These are phyloP conservation scores for Microctonus brassicae DNA, from an alignment of 2,888 invertebrate species.

Conservation along the genomic window DNA sequence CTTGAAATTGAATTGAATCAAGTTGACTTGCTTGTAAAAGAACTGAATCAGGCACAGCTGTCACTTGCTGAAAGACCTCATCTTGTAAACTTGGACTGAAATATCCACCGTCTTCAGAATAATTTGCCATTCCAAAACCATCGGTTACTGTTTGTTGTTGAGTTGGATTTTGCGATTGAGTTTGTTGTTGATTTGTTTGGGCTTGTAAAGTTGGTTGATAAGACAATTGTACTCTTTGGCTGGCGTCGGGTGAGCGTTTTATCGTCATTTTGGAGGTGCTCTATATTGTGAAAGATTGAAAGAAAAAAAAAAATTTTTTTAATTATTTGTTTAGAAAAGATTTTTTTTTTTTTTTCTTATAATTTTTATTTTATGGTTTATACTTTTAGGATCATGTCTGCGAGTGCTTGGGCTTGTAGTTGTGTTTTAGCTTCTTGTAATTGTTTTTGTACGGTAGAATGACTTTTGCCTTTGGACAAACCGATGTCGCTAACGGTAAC, in stretches of 20 bases:
- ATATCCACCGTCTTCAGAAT: constrained; percentile 68
- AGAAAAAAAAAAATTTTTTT: background rate
- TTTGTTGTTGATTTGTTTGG: constrained; percentile 49
- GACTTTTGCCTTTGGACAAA: constrained; percentile 33
- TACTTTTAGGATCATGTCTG: constrained; percentile 80
- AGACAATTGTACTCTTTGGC: constrained; percentile 74
- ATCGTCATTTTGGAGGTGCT: constrained; percentile 73
- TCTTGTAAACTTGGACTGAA: constrained; percentile 73
- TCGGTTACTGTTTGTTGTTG: constrained; percentile 61
- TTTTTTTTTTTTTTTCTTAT: constrained; percentile 71
- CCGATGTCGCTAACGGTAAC: constrained; percentile 58
- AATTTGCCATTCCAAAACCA: constrained; percentile 66
- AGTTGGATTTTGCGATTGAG: constrained; percentile 39
- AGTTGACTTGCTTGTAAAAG: constrained; percentile 78
- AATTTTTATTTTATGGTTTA: constrained; percentile 56
- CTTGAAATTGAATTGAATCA: constrained; percentile 70
- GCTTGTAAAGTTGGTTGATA: constrained; percentile 66
- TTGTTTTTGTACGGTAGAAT: constrained; percentile 65
- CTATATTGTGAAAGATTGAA: background rate
- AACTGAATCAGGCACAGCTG: constrained; percentile 76
- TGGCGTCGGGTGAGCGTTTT: constrained; percentile 82
- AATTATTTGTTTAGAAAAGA: no score
- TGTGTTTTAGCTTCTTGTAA: constrained; percentile 69
- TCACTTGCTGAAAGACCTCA: constrained; percentile 81
- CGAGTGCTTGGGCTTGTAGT: constrained; percentile 83